Percentiles rank a stretch among this genome's conserved stretches.
Evolutionary conservation across 2,113 vertebrate species (phyloP).

Genomic region (Carettochelys insculpta): DNA sequence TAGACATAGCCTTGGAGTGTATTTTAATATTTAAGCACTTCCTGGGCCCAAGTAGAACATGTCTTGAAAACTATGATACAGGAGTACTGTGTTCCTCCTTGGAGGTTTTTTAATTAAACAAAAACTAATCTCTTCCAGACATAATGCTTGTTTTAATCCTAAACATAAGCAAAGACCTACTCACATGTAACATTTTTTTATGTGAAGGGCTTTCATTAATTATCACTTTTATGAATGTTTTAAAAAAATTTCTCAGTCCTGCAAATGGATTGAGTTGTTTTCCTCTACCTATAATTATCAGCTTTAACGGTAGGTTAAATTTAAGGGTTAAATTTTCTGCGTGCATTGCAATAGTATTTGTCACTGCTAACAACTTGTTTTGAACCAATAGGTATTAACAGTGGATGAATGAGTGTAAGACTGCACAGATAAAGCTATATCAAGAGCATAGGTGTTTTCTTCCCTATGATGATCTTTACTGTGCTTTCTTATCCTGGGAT

Average conservation of each 20-base stretch:
- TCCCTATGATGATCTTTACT: neutral
- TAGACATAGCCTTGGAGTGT: neutral
- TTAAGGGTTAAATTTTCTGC: neutral
- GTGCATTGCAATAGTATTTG: neutral
- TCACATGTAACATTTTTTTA: conserved; percentile 41
- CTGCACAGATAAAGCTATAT: neutral
- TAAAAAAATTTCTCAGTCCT: conserved; percentile 38
- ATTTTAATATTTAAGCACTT: conserved; percentile 55
- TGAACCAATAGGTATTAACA: neutral
- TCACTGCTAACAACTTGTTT: neutral
- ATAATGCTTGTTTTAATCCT: conserved; percentile 32
- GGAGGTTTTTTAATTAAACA: conserved; percentile 50
- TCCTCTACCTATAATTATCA: neutral
- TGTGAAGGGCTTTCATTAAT: conserved; percentile 40
- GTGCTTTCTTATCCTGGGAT: neutral
- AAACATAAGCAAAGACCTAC: neutral
- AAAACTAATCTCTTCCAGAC: conserved; percentile 48
- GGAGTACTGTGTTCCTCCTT: conserved; percentile 57
- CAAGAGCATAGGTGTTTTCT: neutral
- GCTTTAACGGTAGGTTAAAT: neutral
- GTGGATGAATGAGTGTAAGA: neutral
- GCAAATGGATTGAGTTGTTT: neutral
- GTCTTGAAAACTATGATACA: conserved; percentile 47
- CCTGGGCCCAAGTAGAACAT: conserved; percentile 65
- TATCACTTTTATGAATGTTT: conserved; percentile 38